phyloP scores from a whole-genome alignment of 2,888 invertebrate species.

The Diabrotica balteata region DNA sequence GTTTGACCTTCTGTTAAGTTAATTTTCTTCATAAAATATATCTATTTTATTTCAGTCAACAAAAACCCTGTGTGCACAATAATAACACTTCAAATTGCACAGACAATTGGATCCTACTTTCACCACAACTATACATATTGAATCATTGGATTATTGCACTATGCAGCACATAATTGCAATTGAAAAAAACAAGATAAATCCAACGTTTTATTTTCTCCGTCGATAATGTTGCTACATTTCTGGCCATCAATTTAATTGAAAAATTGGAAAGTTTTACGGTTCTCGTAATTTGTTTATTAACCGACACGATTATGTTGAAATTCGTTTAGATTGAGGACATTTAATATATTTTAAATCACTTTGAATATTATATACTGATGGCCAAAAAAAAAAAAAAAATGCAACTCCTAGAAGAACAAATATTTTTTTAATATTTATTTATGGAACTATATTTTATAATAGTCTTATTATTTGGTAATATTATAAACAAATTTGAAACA shows the following conservation, averaged over 20 bases:
- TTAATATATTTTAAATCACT: too few relatives aligned
- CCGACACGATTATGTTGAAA: slow-evolving; percentile 10
- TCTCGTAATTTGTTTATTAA: slow-evolving; percentile 12
- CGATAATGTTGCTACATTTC: slow-evolving; percentile 17
- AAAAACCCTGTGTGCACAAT: too few relatives aligned
- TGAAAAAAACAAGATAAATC: slow-evolving; percentile 28
- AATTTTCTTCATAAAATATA: background rate
- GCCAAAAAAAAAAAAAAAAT: too few relatives aligned
- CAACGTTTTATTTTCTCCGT: slow-evolving; percentile 25
- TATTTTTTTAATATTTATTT: too few relatives aligned
- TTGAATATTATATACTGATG: too few relatives aligned
- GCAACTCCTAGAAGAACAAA: too few relatives aligned
- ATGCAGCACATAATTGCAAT: slow-evolving; percentile 20
- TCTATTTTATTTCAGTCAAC: too few relatives aligned
- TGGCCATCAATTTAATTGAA: slow-evolving; percentile 25
- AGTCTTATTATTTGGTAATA: too few relatives aligned
- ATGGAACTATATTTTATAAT: too few relatives aligned
- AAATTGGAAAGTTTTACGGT: slow-evolving; percentile 27
- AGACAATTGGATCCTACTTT: slow-evolving; percentile 14
- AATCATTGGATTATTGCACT: background rate
- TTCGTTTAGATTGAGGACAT: background rate
- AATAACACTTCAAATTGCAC: slow-evolving; percentile 1
- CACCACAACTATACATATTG: slow-evolving; percentile 17
- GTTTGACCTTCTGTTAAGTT: too few relatives aligned
- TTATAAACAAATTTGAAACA: too few relatives aligned